These are phyloP conservation scores for Leucophora obtusa DNA, from an alignment of 2,888 invertebrate genomes.

Conservation along the genomic window DNA sequence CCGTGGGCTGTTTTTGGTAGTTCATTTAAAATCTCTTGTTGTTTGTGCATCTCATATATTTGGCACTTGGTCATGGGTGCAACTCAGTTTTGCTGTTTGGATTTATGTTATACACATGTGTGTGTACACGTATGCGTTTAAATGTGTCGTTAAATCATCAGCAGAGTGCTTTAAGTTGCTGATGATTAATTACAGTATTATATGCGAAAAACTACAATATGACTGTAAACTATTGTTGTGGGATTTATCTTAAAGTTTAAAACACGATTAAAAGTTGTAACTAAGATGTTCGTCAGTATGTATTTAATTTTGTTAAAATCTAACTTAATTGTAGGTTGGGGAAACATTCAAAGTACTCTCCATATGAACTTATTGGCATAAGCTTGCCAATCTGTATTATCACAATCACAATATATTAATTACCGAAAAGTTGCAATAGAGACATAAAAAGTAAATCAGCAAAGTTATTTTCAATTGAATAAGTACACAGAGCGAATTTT, in stretches of 20 bases:
- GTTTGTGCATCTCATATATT: constrained; percentile 49
- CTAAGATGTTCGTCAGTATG: background rate
- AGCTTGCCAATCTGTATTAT: too few species aligned
- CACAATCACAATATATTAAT: too few species aligned
- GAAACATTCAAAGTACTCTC: too few species aligned
- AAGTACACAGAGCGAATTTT: too few species aligned
- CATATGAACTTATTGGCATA: too few species aligned
- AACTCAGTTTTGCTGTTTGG: background rate
- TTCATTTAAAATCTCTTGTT: background rate
- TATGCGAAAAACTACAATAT: background rate
- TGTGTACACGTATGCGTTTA: background rate
- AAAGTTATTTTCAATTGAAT: too few species aligned
- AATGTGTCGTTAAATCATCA: constrained; percentile 1
- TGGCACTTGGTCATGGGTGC: constrained; percentile 43
- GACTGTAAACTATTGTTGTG: background rate
- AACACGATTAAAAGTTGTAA: background rate
- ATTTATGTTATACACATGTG: background rate
- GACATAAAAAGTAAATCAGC: too few species aligned
- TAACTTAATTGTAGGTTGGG: too few species aligned
- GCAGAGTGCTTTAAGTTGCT: constrained; percentile 5
- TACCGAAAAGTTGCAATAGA: too few species aligned
- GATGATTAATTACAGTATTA: constrained; percentile 1
- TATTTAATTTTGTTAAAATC: too few species aligned
- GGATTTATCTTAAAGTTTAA: background rate
- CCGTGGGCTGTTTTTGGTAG: constrained; percentile 36